A percentile compares a stretch with the other conserved stretches of the same genome.
phyloP scores from a whole-genome alignment of 2,113 vertebrate species.

The Pelmatolapia mariae region DNA sequence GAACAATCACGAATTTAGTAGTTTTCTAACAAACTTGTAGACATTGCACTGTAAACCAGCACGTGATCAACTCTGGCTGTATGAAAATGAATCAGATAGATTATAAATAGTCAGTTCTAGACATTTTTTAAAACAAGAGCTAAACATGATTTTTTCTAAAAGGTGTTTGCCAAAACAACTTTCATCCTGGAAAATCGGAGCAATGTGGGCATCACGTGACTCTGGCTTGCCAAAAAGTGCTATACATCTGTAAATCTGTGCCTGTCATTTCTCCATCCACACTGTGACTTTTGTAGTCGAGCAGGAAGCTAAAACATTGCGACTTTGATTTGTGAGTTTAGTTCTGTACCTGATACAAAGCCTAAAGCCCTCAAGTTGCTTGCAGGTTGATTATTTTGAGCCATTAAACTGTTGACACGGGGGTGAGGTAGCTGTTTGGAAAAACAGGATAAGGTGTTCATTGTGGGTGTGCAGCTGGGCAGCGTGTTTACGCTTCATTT shows the following conservation, averaged over 20 bases:
- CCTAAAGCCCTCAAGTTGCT: neutral
- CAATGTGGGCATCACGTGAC: neutral
- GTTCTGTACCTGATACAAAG: neutral
- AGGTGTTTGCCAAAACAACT: neutral
- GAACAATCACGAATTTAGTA: neutral
- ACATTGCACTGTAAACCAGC: neutral
- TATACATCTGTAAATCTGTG: neutral
- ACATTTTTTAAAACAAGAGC: neutral
- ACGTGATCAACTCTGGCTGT: neutral
- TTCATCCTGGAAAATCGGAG: neutral
- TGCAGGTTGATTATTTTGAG: conserved; percentile 26
- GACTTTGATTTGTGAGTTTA: neutral
- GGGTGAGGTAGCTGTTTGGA: conserved; percentile 35
- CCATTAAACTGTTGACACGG: conserved; percentile 18
- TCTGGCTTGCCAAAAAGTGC: neutral
- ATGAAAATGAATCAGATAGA: neutral
- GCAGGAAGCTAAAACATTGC: neutral
- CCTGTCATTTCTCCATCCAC: neutral
- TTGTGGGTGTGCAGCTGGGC: conserved; percentile 28
- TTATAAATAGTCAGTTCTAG: neutral
- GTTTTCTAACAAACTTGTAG: neutral
- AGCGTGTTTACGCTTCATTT: conserved; percentile 24
- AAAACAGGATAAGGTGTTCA: conserved; percentile 60
- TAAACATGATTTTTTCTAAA: neutral
- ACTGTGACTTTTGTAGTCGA: neutral